Base-by-base conservation (phyloP, 2,888 invertebrate species). In the Drosophila lacicola region DNA sequence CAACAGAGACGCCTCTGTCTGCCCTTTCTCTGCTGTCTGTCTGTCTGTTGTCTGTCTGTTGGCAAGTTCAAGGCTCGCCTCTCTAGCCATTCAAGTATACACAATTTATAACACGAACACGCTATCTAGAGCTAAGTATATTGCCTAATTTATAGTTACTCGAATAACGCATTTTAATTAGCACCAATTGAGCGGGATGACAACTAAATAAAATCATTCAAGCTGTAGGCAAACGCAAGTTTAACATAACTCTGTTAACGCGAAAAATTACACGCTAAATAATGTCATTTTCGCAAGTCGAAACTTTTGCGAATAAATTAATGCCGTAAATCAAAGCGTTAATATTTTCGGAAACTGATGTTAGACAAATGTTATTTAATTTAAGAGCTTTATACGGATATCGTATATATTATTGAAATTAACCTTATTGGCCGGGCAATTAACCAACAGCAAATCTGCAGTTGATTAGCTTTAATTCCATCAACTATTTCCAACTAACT, bases 21-120 rank as follows among this genome's bases (percentile, higher is more conserved):
- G 21, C 33, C 10, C 46, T 25, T 42, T 25, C 36, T 46, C 13
- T 36, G 54, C 44, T 49, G 49, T 51, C 29, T 49, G 49, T 51
- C 62, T 17, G 14, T n/a, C 47, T 49, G 8, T 13, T 50, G 69
- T 68, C 51, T 44, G 47, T 37, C 47, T 61, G 49, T 46, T 42
- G 39, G 74, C 90, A 90, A 91, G 91, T 91, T 90, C 90, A 90
- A 90, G 91, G 90, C 91, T 90, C 76, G 29, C 72, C 62, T 53
- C 45, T 42, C 44, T 17, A 21, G 4, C 51, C 10, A 41, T 37
- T 25, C 29, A 58, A 29, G 68, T 45, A 36, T 14, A 25, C 34
- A 67, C 34, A 55, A 53, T 36, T 21, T 25, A 67, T 42, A 54
- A 29, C 51, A 41, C 19, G 25, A 41, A n/a, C 34, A 33, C 39